Conservation (phyloP, 2,888 invertebrate species). For the Arctia plantaginis region DNA sequence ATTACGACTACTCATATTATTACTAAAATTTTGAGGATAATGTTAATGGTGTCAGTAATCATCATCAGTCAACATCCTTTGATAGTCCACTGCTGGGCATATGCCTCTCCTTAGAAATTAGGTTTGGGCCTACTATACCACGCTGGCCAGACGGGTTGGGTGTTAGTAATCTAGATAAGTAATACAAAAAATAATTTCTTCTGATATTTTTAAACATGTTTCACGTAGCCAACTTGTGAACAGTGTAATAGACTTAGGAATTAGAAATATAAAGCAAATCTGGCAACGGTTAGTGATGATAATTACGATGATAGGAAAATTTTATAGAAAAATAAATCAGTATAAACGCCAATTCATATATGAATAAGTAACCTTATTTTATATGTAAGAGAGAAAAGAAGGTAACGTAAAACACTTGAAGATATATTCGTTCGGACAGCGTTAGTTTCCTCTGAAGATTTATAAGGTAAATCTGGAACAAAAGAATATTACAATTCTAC, state of each 20-base stretch:
- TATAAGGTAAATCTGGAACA: slow-evolving; percentile 63
- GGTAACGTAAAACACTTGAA: slow-evolving; percentile 37
- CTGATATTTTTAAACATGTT: too few species aligned
- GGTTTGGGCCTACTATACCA: too few species aligned
- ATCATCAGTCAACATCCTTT: too few species aligned
- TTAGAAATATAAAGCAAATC: not conserved
- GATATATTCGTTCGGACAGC: slow-evolving; percentile 57
- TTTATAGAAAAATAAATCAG: not conserved
- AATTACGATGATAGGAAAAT: not conserved
- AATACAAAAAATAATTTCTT: too few species aligned
- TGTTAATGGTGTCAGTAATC: too few species aligned
- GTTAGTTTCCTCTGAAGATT: slow-evolving; percentile 62
- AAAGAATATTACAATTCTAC: slow-evolving; percentile 64
- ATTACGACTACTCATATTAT: too few species aligned
- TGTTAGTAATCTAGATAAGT: too few species aligned
- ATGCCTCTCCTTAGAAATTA: too few species aligned
- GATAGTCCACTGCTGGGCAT: too few species aligned
- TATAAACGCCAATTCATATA: not conserved
- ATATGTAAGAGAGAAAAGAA: slow-evolving; percentile 9
- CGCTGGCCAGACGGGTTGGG: too few species aligned
- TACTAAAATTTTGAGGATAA: too few species aligned
- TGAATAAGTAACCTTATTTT: not conserved
- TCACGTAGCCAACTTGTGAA: too few species aligned
- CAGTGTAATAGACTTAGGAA: not conserved
- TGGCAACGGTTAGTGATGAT: not conserved